Conservation (phyloP, 2,113 vertebrate species). For the Tylochromis polylepis region DNA sequence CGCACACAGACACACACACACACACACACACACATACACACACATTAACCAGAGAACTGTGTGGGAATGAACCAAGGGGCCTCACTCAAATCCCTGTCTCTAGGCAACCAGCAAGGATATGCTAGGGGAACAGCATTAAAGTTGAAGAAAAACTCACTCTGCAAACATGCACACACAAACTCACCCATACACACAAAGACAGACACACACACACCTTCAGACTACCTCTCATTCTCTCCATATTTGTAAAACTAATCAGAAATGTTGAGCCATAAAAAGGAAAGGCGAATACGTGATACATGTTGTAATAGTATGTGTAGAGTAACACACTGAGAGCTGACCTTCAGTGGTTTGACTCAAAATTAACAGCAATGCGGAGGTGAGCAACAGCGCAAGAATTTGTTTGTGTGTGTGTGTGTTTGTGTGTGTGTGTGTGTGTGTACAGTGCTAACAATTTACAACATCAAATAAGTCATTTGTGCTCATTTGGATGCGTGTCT, state of each 20-base stretch:
- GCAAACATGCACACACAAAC: conserved; percentile 39
- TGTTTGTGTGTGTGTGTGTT: conserved; percentile 67
- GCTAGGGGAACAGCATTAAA: conserved; percentile 98
- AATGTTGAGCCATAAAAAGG: conserved; percentile 46
- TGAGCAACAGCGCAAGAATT: conserved; percentile 43
- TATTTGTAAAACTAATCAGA: conserved; percentile 85
- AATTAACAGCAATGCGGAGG: conserved; percentile 25
- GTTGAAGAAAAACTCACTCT: conserved; percentile 81
- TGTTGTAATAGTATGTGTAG: conserved; percentile 5
- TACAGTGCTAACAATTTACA: not conserved
- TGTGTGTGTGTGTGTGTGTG: conserved; percentile 46
- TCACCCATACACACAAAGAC: not conserved
- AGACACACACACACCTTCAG: conserved; percentile 7
- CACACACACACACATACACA: conserved; percentile 16
- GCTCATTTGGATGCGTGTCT: conserved; percentile 58
- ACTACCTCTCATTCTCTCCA: conserved; percentile 22
- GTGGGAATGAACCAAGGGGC: conserved; percentile 99
- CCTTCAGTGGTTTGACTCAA: conserved; percentile 37
- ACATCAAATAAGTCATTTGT: conserved; percentile 20
- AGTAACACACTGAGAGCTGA: conserved; percentile 28
- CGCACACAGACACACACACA: not conserved
- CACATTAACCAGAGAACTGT: conserved; percentile 74
- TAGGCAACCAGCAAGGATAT: conserved; percentile 97
- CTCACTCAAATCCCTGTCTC: conserved; percentile 98
- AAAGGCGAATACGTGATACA: conserved; percentile 7